These are phyloP conservation scores for Petroica traversi DNA, from an alignment of 2,113 vertebrate genomes.

Conservation along the genomic window DNA sequence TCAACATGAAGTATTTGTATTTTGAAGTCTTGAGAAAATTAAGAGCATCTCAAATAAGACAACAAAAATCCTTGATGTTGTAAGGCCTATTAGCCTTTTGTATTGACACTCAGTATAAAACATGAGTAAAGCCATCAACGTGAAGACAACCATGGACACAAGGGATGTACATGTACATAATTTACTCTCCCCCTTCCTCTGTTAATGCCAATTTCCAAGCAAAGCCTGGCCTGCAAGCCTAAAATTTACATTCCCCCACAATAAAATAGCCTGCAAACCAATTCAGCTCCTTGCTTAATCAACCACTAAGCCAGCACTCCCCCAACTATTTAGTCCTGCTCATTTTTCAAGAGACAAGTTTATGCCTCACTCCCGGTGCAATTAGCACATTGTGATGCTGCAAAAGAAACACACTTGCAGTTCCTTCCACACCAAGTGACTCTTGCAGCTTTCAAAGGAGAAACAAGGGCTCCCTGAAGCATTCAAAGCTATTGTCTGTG, in stretches of 20 bases:
- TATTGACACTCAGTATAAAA: neutral
- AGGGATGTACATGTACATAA: neutral
- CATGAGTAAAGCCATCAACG: neutral
- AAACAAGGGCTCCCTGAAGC: neutral
- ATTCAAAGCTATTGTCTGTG: neutral
- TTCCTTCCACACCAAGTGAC: neutral
- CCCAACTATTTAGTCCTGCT: neutral
- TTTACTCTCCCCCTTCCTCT: neutral
- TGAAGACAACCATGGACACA: neutral
- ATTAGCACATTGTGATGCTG: neutral
- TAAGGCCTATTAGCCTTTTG: neutral
- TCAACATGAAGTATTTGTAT: neutral
- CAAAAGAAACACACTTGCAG: neutral
- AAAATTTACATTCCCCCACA: neutral
- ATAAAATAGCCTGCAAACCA: neutral
- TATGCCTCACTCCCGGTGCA: neutral
- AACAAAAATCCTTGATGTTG: neutral
- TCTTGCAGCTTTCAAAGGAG: neutral
- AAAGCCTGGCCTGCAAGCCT: neutral
- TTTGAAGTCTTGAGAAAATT: neutral
- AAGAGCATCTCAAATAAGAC: neutral
- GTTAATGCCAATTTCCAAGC: neutral
- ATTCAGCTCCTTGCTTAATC: neutral
- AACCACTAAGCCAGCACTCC: neutral
- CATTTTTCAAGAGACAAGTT: neutral